These are phyloP conservation scores for Calosoma granatense DNA, from an alignment of 1,140 invertebrate genomes.

Conservation along the genomic window DNA sequence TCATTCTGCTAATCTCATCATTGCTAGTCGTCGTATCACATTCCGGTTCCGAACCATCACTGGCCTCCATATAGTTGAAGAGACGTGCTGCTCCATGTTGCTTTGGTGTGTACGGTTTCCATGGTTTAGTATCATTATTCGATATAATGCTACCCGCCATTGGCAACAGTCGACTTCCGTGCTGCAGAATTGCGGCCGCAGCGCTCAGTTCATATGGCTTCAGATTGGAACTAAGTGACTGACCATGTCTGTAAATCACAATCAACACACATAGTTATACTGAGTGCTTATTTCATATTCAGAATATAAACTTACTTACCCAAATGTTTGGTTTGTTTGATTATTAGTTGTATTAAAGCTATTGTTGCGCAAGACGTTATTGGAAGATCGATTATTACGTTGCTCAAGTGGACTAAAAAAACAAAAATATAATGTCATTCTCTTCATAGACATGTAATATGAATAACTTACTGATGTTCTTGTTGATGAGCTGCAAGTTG, in stretches of 20 bases:
- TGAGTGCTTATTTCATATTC: not conserved
- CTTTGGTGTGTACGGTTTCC: conserved; percentile 34
- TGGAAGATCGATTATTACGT: conserved; percentile 23
- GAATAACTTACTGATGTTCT: conserved; percentile 49
- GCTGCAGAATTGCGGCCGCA: conserved; percentile 24
- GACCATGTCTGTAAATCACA: not conserved
- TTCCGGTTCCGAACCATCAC: conserved; percentile 42
- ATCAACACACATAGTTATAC: not conserved
- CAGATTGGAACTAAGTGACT: not conserved
- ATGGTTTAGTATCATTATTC: conserved; percentile 24
- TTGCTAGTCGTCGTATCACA: conserved; percentile 41
- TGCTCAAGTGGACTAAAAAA: conserved; percentile 32
- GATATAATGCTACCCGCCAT: conserved; percentile 10
- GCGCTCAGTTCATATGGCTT: conserved; percentile 24
- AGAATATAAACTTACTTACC: not conserved
- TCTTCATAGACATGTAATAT: not conserved
- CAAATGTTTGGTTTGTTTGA: not conserved
- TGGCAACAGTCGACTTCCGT: conserved; percentile 27
- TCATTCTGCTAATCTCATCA: conserved; percentile 66
- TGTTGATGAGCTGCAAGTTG: conserved; percentile 66
- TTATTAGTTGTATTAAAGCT: conserved; percentile 3
- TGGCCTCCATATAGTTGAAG: conserved; percentile 48
- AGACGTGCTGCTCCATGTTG: conserved; percentile 43
- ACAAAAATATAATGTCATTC: conserved; percentile 6
- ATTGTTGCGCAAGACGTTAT: conserved; percentile 23